Conservation (phyloP, 1,140 invertebrate genomes). For the Caerostris extrusa region DNA sequence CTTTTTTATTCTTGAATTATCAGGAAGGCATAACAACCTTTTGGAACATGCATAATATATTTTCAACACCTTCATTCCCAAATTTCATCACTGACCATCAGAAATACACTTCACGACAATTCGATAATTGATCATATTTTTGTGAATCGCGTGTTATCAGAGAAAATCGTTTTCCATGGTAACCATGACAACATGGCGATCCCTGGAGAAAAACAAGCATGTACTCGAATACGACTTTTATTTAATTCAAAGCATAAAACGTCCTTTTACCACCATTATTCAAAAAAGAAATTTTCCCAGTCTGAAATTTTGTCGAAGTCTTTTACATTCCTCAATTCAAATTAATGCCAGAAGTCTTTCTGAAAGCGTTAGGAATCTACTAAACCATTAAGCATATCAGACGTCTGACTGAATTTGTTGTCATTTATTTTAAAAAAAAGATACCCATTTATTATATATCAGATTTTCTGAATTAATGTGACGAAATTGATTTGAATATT, state of each 20-base stretch:
- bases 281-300: not conserved
- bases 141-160: not conserved
- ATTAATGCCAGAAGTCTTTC: not conserved
- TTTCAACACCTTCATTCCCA: not conserved
- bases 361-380: no score
- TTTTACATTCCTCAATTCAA: not conserved
- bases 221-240: not conserved
- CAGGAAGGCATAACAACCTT: not conserved
- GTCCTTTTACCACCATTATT: not conserved
- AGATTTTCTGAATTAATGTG: no score
- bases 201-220: conserved; percentile 11
- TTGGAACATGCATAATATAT: not conserved
- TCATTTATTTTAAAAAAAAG: no score
- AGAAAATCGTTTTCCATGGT: not conserved
- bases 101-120: not conserved
- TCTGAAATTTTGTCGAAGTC: not conserved
- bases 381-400: no score
- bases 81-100: not conserved
- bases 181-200: not conserved
- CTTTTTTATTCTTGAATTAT: not conserved
- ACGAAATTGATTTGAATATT: no score
- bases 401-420: no score
- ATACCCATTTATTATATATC: no score
- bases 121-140: not conserved
- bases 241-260: not conserved